Evolutionary conservation across 2,888 invertebrate genomes (phyloP).

Genomic region (Eupithecia subumbrata): DNA sequence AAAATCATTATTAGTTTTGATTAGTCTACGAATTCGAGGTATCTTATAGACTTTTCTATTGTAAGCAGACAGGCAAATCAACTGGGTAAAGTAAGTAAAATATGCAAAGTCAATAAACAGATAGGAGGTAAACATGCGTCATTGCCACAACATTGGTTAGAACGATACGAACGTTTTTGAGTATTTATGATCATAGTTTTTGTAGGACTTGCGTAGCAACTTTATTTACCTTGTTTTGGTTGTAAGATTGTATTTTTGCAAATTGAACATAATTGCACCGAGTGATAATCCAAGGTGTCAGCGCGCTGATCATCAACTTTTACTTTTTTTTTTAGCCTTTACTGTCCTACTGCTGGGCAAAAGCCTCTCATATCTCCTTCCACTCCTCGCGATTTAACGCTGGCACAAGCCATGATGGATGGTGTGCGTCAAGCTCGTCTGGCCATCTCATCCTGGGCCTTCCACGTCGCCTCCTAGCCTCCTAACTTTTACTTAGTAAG

Average conservation of each 20-base stretch:
- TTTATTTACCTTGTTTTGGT: conserved; percentile 10
- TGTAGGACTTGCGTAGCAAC: conserved; percentile 17
- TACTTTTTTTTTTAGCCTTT: no score
- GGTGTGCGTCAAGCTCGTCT: no score
- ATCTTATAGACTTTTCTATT: background rate
- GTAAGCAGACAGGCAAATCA: background rate
- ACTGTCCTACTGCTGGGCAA: no score
- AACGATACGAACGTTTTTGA: background rate
- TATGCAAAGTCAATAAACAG: conserved; percentile 17
- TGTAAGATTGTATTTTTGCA: background rate
- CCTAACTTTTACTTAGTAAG: no score
- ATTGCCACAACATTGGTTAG: conserved; percentile 16
- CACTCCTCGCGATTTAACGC: no score
- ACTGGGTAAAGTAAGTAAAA: conserved; percentile 9
- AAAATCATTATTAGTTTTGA: background rate
- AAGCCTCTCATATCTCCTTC: no score
- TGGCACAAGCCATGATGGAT: no score
- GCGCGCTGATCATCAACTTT: no score
- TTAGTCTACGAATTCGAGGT: background rate
- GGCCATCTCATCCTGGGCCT: no score
- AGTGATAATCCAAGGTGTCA: background rate
- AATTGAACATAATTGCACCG: background rate
- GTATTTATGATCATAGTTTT: conserved; percentile 19
- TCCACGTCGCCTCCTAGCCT: no score
- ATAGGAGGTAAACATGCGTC: conserved; percentile 22